Conservation (phyloP, 2,888 invertebrate genomes). For the Octonoba sinensis region DNA sequence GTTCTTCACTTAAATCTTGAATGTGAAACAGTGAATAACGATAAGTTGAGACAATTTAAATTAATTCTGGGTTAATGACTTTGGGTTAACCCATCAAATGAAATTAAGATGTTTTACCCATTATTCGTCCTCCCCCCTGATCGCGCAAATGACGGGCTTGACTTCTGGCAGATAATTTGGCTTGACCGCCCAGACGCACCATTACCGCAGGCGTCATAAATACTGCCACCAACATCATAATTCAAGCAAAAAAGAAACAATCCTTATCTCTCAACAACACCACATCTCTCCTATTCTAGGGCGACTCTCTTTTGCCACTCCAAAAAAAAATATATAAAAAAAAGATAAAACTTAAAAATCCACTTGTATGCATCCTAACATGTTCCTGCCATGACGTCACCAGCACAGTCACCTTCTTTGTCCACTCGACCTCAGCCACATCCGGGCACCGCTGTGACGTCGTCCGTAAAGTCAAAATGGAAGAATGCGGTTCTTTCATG, state of each 20-base stretch:
- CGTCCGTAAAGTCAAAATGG: not conserved
- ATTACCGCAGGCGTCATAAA: not conserved
- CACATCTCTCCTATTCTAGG: not conserved
- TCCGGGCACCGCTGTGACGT: slow-evolving; percentile 1
- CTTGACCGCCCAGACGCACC: too few species aligned
- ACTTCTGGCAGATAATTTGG: too few species aligned
- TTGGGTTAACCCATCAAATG: too few species aligned
- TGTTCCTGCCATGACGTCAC: not conserved
- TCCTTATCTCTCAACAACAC: not conserved
- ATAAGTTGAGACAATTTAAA: too few species aligned
- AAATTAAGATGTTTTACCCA: too few species aligned
- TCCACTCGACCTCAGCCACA: slow-evolving; percentile 8
- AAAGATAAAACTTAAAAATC: not conserved
- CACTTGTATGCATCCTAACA: not conserved
- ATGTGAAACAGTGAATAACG: too few species aligned
- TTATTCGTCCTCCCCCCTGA: too few species aligned
- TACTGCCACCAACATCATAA: not conserved
- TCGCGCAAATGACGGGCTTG: too few species aligned
- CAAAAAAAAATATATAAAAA: too few species aligned
- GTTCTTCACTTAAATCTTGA: too few species aligned
- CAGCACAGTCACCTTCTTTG: slow-evolving; percentile 2
- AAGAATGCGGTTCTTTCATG: slow-evolving; percentile 1
- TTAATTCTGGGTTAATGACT: too few species aligned
- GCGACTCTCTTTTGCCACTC: too few species aligned
- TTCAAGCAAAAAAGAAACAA: not conserved